A percentile compares a stretch with the other conserved stretches of the same genome.
phyloP scores from a whole-genome alignment of 2,797 vertebrate species.

The Anabacerthia variegaticeps region DNA sequence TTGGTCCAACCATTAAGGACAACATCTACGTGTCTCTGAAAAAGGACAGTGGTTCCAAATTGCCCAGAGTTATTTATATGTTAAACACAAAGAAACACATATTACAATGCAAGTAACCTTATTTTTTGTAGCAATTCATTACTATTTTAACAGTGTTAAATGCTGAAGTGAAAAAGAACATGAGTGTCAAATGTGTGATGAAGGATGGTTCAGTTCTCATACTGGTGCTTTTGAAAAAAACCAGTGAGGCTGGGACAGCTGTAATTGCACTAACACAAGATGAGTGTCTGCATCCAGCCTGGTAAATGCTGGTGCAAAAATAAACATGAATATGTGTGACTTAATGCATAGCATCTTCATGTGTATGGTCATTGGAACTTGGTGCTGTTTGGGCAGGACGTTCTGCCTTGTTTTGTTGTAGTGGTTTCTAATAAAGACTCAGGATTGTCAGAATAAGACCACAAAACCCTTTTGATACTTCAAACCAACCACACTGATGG shows the following conservation, averaged over 20 bases:
- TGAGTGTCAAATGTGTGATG: background rate
- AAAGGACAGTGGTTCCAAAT: background rate
- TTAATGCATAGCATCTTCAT: background rate
- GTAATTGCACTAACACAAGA: background rate
- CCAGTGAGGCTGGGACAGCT: background rate
- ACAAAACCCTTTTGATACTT: background rate
- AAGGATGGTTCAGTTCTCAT: background rate
- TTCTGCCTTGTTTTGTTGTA: background rate
- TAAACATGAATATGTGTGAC: background rate
- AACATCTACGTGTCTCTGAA: background rate
- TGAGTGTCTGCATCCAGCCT: background rate
- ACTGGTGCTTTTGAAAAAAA: background rate
- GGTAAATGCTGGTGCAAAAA: background rate
- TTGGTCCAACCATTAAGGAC: background rate
- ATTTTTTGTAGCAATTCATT: background rate
- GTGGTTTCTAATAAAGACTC: background rate
- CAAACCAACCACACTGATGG: background rate
- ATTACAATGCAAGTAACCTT: background rate
- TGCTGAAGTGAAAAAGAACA: background rate
- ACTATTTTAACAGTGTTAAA: background rate
- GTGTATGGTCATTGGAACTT: background rate
- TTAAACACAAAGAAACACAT: background rate
- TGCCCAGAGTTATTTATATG: background rate
- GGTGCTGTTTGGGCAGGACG: accelerated
- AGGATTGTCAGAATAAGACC: background rate